Evolutionary conservation across 30 jellyfish, hydroid and myxozoan species (phyloP).

Genomic region (Hydra vulgaris): DNA sequence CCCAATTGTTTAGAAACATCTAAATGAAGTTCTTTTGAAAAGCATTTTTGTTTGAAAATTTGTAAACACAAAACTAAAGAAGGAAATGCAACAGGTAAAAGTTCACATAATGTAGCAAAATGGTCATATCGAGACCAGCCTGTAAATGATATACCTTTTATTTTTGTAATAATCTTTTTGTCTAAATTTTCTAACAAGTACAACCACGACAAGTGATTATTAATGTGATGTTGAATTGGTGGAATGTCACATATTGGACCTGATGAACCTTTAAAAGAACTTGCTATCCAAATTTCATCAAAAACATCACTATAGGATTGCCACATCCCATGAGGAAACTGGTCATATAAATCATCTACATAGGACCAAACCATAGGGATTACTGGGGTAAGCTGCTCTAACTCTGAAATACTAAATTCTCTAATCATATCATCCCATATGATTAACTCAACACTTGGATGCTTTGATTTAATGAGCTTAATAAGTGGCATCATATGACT

Average conservation of each 20-base stretch:
- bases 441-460: conserved; percentile 42
- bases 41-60: conserved; percentile 36
- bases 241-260: conserved; percentile 87
- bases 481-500: conserved; percentile 71
- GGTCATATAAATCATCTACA: conserved; percentile 51
- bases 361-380: conserved; percentile 96
- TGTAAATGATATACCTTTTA: conserved; percentile 61
- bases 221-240: conserved; percentile 68
- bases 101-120: conserved; percentile 74
- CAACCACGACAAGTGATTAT: conserved; percentile 79
- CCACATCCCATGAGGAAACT: conserved; percentile 80
- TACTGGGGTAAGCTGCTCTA: conserved; percentile 57
- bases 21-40: conserved; percentile 49
- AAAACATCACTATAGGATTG: conserved; percentile 63
- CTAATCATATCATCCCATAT: conserved; percentile 98
- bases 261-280: conserved; percentile 81
- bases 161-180: conserved; percentile 24
- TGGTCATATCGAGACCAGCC: conserved; percentile 97
- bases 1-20: conserved; percentile 80
- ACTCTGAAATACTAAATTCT: conserved; percentile 52
- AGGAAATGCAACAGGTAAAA: conserved; percentile 74
- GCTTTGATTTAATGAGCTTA: conserved; percentile 27
- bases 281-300: conserved; percentile 95
- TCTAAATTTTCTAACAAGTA: conserved; percentile 38
- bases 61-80: conserved; percentile 84